A percentile compares a stretch with the other conserved stretches of the same genome.
phyloP scores from a whole-genome alignment of 2,888 invertebrate genomes.

The Schrankia costaestrigalis region DNA sequence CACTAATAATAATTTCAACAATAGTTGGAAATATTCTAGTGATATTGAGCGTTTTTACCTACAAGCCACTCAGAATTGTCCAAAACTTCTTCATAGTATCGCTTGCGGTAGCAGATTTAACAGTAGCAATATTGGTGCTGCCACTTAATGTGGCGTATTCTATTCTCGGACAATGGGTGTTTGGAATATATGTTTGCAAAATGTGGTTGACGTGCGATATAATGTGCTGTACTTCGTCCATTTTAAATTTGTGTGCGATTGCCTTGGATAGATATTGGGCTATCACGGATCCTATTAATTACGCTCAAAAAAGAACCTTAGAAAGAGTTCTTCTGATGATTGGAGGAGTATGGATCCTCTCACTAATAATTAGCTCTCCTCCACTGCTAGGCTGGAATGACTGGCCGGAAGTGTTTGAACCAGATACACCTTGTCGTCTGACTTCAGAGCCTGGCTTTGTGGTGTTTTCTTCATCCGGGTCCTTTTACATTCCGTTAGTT shows the following conservation, averaged over 20 bases:
- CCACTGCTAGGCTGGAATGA: conserved; percentile 97
- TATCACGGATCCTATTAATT: conserved; percentile 96
- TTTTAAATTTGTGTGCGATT: conserved; percentile 95
- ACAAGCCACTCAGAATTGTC: conserved; percentile 94
- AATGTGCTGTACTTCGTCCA: conserved; percentile 97
- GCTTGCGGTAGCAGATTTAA: conserved; percentile 94
- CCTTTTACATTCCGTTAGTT: conserved; percentile 95
- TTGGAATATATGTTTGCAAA: conserved; percentile 95
- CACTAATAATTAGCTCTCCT: conserved; percentile 92
- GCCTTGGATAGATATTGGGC: conserved; percentile 97
- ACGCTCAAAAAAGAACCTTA: conserved; percentile 94
- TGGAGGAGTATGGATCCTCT: conserved; percentile 91
- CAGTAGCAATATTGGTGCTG: conserved; percentile 93
- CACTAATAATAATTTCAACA: conserved; percentile 92
- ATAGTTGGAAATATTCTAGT: conserved; percentile 96
- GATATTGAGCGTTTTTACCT: conserved; percentile 97
- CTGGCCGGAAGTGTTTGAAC: conserved; percentile 92
- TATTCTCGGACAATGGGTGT: conserved; percentile 94
- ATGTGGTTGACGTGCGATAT: conserved; percentile 98
- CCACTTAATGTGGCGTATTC: conserved; percentile 96
- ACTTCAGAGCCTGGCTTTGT: conserved; percentile 95
- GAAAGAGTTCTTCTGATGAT: conserved; percentile 93
- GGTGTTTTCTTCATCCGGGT: conserved; percentile 94
- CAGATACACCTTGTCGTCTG: conserved; percentile 89
- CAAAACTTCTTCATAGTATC: conserved; percentile 99